Evolutionary conservation across 1,140 invertebrate genomes (phyloP).

Genomic region (Penaeus indicus): DNA sequence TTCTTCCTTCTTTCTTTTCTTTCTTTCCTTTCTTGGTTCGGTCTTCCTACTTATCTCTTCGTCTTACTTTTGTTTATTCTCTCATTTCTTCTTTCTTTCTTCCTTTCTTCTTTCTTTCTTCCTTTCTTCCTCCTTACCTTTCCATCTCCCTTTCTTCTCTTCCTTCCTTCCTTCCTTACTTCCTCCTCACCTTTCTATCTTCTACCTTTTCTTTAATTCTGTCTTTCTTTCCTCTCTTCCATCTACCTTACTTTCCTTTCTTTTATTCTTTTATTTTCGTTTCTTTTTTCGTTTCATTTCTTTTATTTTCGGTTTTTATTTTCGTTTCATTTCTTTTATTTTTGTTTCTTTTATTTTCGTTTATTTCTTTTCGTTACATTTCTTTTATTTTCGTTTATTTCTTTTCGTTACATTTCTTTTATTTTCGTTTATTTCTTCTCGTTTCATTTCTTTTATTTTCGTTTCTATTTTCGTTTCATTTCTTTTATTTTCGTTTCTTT

Average conservation of each 20-base stretch:
- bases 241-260: not conserved
- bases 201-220: not conserved
- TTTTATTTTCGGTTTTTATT: not conserved
- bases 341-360: not conserved
- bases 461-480: not conserved
- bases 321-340: not conserved
- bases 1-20: not conserved
- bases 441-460: not conserved
- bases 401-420: constrained; percentile 4
- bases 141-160: not conserved
- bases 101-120: not conserved
- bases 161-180: not conserved
- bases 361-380: not conserved
- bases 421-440: not conserved
- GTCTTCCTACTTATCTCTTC: not conserved
- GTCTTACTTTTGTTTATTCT: not conserved
- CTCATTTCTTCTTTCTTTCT: not conserved
- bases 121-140: not conserved
- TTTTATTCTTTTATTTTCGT: not conserved
- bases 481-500: not conserved
- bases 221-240: not conserved
- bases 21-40: not conserved
- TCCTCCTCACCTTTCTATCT: not conserved
- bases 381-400: not conserved
- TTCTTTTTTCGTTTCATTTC: not conserved